A percentile compares a stretch with the other conserved stretches of the same genome.
phyloP scores from a whole-genome alignment of 2,797 vertebrate genomes.

The Sebastiscus tertius region DNA sequence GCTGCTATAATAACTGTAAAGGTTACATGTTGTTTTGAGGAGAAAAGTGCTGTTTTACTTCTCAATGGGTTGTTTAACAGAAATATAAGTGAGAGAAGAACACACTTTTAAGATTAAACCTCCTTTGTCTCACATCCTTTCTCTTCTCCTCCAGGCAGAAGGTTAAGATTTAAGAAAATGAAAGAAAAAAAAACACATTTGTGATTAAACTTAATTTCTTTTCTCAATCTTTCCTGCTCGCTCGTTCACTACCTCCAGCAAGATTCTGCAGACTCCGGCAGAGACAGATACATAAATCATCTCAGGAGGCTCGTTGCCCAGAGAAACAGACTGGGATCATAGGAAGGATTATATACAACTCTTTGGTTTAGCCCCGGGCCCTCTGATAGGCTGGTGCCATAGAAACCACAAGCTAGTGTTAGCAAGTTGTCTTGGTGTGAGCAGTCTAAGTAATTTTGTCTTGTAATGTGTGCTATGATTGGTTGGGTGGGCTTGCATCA shows the following conservation, averaged over 20 bases:
- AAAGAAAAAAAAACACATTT: conserved; percentile 13
- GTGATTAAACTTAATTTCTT: conserved; percentile 59
- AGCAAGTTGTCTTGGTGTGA: conserved; percentile 26
- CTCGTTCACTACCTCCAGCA: conserved; percentile 53
- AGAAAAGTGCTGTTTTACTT: neutral
- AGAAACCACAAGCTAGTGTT: conserved; percentile 51
- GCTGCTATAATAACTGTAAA: neutral
- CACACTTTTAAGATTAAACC: conserved; percentile 20
- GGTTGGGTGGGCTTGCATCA: conserved; percentile 12
- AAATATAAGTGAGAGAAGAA: neutral
- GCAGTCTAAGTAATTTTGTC: neutral
- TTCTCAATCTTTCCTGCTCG: conserved; percentile 21
- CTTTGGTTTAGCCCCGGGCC: conserved; percentile 48
- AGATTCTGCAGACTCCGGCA: conserved; percentile 49
- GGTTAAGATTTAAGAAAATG: conserved; percentile 30
- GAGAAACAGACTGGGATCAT: conserved; percentile 69
- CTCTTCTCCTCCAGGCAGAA: conserved; percentile 22
- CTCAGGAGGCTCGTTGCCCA: conserved; percentile 65
- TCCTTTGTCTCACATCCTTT: conserved; percentile 40
- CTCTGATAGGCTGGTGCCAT: conserved; percentile 56
- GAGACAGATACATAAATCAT: conserved; percentile 72
- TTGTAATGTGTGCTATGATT: conserved; percentile 27
- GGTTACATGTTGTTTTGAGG: neutral
- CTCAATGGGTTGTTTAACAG: conserved; percentile 15
- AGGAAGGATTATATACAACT: conserved; percentile 64